A percentile compares a stretch with the other conserved stretches of the same genome.
phyloP scores from a whole-genome alignment of 2,797 vertebrate species.

The Typhlichthys eigenmanni region DNA sequence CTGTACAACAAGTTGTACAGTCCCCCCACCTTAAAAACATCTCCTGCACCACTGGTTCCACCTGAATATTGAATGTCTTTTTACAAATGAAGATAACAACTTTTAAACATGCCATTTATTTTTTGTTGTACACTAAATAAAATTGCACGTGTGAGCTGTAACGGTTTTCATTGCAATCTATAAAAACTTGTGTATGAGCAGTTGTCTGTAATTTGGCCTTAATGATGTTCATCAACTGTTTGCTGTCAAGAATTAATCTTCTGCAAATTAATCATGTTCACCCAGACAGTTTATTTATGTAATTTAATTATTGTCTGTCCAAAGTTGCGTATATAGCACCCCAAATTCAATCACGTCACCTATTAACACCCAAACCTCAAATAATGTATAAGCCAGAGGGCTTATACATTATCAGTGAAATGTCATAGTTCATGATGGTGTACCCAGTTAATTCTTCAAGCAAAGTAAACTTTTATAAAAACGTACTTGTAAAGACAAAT shows the following conservation, averaged over 20 bases:
- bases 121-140: too few relatives aligned
- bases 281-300: too few relatives aligned
- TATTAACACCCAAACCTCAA: neutral
- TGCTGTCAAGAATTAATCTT: neutral
- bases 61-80: too few relatives aligned
- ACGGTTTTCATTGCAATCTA: neutral
- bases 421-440: neutral
- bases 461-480: neutral
- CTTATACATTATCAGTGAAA: neutral
- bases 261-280: neutral
- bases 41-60: too few relatives aligned
- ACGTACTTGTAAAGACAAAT: neutral
- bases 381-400: neutral
- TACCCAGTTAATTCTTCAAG: neutral
- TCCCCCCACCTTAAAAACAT: too few relatives aligned
- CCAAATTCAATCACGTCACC: neutral
- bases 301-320: too few relatives aligned
- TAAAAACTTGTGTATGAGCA: neutral
- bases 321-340: neutral
- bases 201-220: neutral
- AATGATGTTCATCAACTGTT: slow-evolving; percentile 1
- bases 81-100: too few relatives aligned
- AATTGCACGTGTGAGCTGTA: neutral
- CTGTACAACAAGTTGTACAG: too few relatives aligned
- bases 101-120: too few relatives aligned